Percentiles rank a stretch among this genome's conserved stretches.
These are phyloP conservation scores for Volucella bombylans DNA, from an alignment of 2,888 invertebrate genomes.

Conservation along the genomic window DNA sequence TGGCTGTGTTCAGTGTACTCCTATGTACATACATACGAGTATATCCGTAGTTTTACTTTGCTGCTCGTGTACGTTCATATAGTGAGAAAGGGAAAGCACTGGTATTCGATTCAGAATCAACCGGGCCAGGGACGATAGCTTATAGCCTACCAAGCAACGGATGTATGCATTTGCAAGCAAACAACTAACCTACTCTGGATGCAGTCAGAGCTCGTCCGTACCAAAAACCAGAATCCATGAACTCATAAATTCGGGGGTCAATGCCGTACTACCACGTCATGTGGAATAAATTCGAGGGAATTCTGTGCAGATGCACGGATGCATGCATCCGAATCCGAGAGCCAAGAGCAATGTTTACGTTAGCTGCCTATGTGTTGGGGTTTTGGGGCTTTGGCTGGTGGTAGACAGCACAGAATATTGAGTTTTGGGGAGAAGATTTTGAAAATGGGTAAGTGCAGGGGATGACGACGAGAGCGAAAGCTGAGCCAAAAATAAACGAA, in stretches of 20 bases:
- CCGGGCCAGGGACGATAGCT: too few relatives aligned
- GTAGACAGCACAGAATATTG: not conserved
- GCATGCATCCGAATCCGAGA: slow-evolving; percentile 45
- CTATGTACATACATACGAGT: too few relatives aligned
- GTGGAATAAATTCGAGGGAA: slow-evolving; percentile 55
- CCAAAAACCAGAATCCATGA: slow-evolving; percentile 55
- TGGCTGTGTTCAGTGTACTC: slow-evolving; percentile 22
- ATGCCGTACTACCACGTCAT: slow-evolving; percentile 58
- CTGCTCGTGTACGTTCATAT: not conserved
- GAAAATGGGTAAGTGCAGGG: slow-evolving; percentile 1
- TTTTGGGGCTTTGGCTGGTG: not conserved
- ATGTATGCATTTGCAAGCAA: slow-evolving; percentile 55
- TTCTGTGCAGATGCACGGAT: slow-evolving; percentile 54
- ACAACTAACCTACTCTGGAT: slow-evolving; percentile 62
- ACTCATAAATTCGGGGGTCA: slow-evolving; percentile 68
- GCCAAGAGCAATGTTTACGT: slow-evolving; percentile 19
- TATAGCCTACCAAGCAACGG: slow-evolving; percentile 21
- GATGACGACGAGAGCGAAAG: slow-evolving; percentile 51
- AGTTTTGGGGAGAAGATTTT: not conserved
- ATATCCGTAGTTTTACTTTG: too few relatives aligned
- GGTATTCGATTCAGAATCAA: not conserved
- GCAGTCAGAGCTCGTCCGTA: slow-evolving; percentile 34
- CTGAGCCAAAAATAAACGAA: slow-evolving; percentile 58
- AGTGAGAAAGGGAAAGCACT: slow-evolving; percentile 56
- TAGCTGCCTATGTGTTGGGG: slow-evolving; percentile 4